Conservation (phyloP, 2,888 invertebrate genomes). For the Aproaerema taeniolella region DNA sequence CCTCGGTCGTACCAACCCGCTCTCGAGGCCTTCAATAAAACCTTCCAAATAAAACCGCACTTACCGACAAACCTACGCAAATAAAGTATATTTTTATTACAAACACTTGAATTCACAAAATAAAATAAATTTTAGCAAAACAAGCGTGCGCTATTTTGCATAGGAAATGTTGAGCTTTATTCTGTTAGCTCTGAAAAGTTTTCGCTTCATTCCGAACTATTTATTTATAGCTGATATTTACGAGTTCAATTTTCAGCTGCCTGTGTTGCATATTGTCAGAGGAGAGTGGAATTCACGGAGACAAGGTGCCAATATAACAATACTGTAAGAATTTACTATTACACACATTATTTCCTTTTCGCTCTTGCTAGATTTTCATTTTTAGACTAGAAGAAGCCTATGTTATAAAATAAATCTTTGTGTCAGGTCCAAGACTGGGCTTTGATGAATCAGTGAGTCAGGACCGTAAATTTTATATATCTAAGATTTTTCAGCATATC, state of each 20-base stretch:
- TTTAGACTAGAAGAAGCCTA: no score
- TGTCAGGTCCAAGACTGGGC: no score
- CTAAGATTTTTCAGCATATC: no score
- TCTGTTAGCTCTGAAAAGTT: not conserved
- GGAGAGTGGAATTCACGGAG: no score
- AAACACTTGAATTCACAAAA: slow-evolving; percentile 1
- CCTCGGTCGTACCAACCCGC: slow-evolving; percentile 11
- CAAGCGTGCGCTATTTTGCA: not conserved
- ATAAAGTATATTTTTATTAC: slow-evolving; percentile 7
- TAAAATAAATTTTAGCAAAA: not conserved
- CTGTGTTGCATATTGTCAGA: no score
- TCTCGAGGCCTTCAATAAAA: slow-evolving; percentile 12
- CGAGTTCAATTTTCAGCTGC: slow-evolving; percentile 4
- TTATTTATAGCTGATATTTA: not conserved
- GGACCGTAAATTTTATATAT: no score
- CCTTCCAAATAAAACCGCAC: slow-evolving; percentile 17
- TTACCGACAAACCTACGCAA: slow-evolving; percentile 4
- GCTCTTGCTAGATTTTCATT: no score
- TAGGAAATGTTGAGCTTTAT: not conserved
- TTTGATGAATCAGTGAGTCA: no score
- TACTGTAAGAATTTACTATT: no score
- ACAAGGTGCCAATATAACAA: no score
- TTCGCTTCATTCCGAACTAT: not conserved
- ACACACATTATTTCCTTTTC: no score
- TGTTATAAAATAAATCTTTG: no score